These are phyloP conservation scores for Intellagama lesueurii DNA, from an alignment of 2,797 vertebrate genomes.

Conservation along the genomic window DNA sequence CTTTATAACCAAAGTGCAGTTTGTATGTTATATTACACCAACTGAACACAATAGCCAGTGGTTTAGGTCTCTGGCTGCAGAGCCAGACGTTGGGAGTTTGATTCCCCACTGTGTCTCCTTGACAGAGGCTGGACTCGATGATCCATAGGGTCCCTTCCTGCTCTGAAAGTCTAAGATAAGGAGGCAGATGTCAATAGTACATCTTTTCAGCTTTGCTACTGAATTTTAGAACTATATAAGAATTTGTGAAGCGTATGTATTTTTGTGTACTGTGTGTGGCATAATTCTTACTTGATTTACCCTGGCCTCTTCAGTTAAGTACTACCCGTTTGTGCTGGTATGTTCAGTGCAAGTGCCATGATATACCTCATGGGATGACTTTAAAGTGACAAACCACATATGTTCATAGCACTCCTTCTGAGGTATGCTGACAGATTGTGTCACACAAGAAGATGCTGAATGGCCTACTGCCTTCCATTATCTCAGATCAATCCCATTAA, in stretches of 20 bases:
- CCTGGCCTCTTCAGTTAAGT: background rate
- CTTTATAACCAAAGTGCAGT: background rate
- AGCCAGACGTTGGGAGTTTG: no score
- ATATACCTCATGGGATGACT: background rate
- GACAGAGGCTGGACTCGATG: no score
- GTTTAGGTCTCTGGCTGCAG: no score
- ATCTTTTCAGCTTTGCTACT: background rate
- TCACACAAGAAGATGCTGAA: background rate
- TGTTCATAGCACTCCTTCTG: background rate
- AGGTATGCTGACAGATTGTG: background rate
- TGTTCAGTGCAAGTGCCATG: background rate
- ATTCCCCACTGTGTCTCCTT: no score
- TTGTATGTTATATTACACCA: background rate
- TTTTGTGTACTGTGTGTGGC: background rate
- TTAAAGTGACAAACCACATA: background rate
- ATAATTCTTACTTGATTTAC: background rate
- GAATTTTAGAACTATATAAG: background rate
- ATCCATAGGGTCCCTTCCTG: no score
- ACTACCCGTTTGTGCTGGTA: background rate
- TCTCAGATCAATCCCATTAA: conserved; percentile 10
- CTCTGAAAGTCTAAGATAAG: background rate
- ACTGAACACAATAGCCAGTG: background rate
- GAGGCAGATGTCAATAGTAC: background rate
- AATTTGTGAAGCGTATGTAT: background rate
- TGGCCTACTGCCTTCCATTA: background rate